These are phyloP conservation scores for Cirrhinus molitorella DNA, from an alignment of 2,797 vertebrate genomes.

Conservation along the genomic window DNA sequence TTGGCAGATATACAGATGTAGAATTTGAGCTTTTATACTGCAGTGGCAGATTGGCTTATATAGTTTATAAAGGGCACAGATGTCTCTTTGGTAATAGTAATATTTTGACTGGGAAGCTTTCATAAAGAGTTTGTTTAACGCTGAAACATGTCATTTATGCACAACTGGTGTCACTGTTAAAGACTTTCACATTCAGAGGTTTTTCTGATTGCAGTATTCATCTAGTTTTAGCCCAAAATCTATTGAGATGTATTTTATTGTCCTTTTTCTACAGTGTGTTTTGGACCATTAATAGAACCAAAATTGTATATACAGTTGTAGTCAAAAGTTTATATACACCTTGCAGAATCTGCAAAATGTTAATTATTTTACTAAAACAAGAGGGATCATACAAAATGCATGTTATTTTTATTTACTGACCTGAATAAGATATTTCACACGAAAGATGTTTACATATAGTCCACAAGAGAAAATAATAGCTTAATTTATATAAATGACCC, in stretches of 20 bases:
- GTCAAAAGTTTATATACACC: too few relatives aligned
- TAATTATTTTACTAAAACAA: too few relatives aligned
- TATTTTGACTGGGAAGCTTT: constrained; percentile 33
- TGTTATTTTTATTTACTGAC: too few relatives aligned
- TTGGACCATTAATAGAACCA: background rate
- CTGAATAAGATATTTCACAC: too few relatives aligned
- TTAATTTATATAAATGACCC: too few relatives aligned
- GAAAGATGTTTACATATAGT: too few relatives aligned
- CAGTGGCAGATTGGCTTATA: constrained; percentile 33
- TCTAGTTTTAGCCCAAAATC: background rate
- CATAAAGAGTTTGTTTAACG: constrained; percentile 14
- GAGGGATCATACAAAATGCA: too few relatives aligned
- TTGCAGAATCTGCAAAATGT: too few relatives aligned
- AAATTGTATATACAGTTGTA: too few relatives aligned
- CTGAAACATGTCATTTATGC: background rate
- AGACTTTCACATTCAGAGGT: background rate
- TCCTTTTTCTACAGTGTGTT: background rate
- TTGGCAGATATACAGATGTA: constrained; percentile 43
- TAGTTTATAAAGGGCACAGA: constrained; percentile 19
- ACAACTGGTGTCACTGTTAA: background rate
- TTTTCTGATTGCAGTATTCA: background rate
- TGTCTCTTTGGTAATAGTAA: constrained; percentile 21
- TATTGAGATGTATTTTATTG: background rate
- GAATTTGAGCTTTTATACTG: constrained; percentile 39
- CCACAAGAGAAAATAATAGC: too few relatives aligned